phyloP scores from a whole-genome alignment of 2,113 vertebrate species.

The Cebus imitator region DNA sequence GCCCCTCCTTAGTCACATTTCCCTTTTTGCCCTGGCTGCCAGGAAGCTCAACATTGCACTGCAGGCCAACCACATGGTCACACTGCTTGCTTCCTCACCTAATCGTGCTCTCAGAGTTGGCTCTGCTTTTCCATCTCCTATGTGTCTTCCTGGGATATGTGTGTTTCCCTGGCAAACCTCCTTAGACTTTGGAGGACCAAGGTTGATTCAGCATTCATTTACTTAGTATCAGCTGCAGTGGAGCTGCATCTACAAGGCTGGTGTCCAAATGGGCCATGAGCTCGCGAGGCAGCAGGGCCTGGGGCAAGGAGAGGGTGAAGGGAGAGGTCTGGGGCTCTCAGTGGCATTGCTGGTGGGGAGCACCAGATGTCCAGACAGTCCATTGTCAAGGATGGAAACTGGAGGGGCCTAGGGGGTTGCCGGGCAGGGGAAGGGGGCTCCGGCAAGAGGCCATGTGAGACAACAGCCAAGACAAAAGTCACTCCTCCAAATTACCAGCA shows the following conservation, averaged over 20 bases:
- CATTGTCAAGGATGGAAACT: accelerated
- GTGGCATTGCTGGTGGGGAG: neutral
- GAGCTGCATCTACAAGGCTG: neutral
- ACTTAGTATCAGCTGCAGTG: accelerated
- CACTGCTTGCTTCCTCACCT: no score
- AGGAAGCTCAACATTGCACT: neutral
- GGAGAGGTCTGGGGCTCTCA: accelerated
- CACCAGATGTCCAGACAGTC: accelerated
- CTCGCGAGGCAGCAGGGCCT: neutral
- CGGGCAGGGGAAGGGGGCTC: neutral
- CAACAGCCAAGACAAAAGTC: neutral
- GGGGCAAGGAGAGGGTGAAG: no score
- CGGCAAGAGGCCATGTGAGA: neutral
- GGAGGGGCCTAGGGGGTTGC: no score
- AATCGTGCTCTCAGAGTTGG: neutral
- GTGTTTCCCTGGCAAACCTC: neutral
- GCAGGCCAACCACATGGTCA: accelerated
- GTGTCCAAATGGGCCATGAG: accelerated
- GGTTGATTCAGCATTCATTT: no score
- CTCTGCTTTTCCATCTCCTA: neutral
- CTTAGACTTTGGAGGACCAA: accelerated
- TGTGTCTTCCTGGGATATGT: accelerated
- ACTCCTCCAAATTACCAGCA: neutral
- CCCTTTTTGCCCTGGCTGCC: neutral
- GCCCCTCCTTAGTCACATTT: neutral